A percentile compares a stretch with the other conserved stretches of the same genome.
Conservation (phyloP, 1,140 invertebrate genomes). For the Drosophila sproati region DNA sequence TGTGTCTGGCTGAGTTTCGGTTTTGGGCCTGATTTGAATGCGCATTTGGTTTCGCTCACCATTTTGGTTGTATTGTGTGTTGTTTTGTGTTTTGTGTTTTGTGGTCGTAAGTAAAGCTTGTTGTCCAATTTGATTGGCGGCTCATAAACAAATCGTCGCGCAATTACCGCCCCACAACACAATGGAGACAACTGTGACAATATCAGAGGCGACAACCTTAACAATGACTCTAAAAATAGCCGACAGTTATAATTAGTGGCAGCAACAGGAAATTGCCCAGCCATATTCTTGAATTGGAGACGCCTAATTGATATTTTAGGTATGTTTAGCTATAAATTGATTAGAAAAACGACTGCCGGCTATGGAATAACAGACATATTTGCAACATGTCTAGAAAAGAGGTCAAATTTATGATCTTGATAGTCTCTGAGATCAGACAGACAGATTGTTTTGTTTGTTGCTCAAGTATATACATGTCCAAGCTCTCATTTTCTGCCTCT, state of each 20-base stretch:
- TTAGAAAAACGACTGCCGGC: background rate
- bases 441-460: background rate
- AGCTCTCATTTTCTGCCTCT: no score
- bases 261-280: constrained; percentile 44
- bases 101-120: constrained; percentile 20
- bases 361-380: background rate
- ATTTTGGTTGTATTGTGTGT: constrained; percentile 46
- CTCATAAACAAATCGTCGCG: constrained; percentile 74
- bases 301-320: constrained; percentile 41
- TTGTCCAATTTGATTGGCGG: constrained; percentile 66
- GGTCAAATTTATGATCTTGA: no score
- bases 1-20: constrained; percentile 18
- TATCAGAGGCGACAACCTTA: constrained; percentile 27
- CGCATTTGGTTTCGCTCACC: constrained; percentile 60
- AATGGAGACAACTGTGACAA: constrained; percentile 23
- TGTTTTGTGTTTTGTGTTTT: constrained; percentile 37
- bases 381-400: no score
- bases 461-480: background rate
- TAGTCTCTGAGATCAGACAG: no score
- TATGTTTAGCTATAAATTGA: background rate
- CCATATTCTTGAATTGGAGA: constrained; percentile 16
- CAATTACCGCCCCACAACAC: constrained; percentile 48
- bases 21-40: constrained; percentile 73
- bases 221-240: constrained; percentile 2
- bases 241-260: constrained; percentile 23